Conservation (phyloP, 2,113 vertebrate genomes). For the Aphyosemion australe region DNA sequence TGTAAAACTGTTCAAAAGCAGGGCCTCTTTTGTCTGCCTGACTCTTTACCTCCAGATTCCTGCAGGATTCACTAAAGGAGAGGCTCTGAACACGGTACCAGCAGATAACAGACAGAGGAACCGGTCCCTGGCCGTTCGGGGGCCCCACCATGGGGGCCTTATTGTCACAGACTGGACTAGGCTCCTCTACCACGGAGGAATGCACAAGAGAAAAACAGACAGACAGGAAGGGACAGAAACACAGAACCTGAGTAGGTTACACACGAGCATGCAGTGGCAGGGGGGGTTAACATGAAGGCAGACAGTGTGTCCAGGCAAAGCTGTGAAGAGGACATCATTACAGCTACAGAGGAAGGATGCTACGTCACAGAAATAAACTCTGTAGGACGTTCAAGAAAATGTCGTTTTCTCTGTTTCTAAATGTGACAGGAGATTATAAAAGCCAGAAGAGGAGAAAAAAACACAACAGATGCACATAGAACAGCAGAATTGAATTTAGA, state of each 20-base stretch:
- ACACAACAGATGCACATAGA: conserved; percentile 51
- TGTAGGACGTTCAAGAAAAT: conserved; percentile 39
- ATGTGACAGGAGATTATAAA: conserved; percentile 3
- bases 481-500: conserved; percentile 56
- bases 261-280: conserved; percentile 72
- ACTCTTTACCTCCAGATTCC: conserved; percentile 87
- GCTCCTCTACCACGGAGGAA: conserved; percentile 83
- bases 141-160: conserved; percentile 80
- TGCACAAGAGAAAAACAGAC: conserved; percentile 67
- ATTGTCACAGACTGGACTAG: conserved; percentile 84
- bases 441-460: conserved; percentile 19
- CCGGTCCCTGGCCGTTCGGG: conserved; percentile 83
- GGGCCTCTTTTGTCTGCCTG: conserved; percentile 65
- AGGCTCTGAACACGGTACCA: conserved; percentile 87
- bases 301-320: conserved; percentile 62
- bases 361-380: conserved; percentile 44
- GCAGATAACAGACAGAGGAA: conserved; percentile 86
- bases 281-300: conserved; percentile 50
- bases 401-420: conserved; percentile 51
- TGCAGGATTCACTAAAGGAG: conserved; percentile 88
- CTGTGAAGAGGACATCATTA: conserved; percentile 72
- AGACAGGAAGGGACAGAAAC: conserved; percentile 73
- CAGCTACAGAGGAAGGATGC: conserved; percentile 47
- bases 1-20: conserved; percentile 14
- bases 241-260: conserved; percentile 77